These are phyloP conservation scores for Plebejus melissa DNA, from an alignment of 2,888 invertebrate genomes.

Conservation along the genomic window DNA sequence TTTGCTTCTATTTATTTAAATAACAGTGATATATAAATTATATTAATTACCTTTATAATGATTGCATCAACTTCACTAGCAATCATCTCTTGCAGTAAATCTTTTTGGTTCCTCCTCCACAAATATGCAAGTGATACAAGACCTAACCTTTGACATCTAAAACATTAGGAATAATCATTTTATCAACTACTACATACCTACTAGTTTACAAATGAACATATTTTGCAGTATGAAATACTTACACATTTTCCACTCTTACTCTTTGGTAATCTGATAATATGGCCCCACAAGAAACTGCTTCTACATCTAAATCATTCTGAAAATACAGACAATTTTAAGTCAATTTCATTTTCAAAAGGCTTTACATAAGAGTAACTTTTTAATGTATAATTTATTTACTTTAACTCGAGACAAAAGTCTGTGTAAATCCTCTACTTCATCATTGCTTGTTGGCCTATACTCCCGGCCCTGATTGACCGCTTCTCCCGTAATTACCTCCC, in stretches of 20 bases:
- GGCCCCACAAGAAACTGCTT: constrained; percentile 98
- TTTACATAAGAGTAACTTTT: not conserved
- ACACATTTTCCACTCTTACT: constrained; percentile 98
- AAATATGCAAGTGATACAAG: constrained; percentile 94
- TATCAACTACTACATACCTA: not conserved
- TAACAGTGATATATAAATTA: not conserved
- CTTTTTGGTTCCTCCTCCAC: constrained; percentile 97
- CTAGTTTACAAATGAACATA: not conserved
- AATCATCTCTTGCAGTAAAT: constrained; percentile 98
- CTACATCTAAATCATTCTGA: constrained; percentile 85
- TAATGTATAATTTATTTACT: constrained; percentile 60
- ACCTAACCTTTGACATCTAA: constrained; percentile 92
- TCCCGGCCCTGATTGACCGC: constrained; percentile 88
- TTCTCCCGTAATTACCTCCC: constrained; percentile 89
- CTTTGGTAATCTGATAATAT: constrained; percentile 99
- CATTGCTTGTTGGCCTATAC: constrained; percentile 89
- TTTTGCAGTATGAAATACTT: constrained; percentile 64
- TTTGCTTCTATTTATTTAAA: not conserved
- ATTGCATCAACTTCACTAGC: constrained; percentile 94
- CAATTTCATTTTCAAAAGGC: not conserved
- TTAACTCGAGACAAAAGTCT: constrained; percentile 87
- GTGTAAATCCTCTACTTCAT: constrained; percentile 98
- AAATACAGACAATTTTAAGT: constrained; percentile 38
- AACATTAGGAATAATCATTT: constrained; percentile 38
- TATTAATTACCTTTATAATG: constrained; percentile 91